Evolutionary conservation across 2,113 vertebrate species (phyloP).

Genomic region (Pycnonotus jocosus): DNA sequence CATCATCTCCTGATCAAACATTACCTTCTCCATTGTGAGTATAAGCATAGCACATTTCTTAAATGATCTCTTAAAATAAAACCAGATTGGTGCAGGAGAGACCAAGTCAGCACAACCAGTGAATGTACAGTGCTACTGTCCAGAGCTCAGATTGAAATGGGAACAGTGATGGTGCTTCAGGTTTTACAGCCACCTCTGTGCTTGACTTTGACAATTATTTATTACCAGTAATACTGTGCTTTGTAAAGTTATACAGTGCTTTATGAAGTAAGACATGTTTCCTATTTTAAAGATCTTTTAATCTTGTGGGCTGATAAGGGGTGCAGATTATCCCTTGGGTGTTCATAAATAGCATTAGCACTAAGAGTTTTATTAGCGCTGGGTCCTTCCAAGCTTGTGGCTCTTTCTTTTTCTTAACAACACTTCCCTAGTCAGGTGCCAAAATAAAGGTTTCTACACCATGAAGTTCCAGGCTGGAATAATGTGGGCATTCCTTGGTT

Average conservation of each 20-base stretch:
- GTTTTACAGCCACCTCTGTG: not conserved
- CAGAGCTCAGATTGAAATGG: not conserved
- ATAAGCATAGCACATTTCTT: not conserved
- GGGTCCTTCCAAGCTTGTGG: not conserved
- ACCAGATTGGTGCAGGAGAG: not conserved
- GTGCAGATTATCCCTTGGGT: constrained; percentile 29
- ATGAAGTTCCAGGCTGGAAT: not conserved
- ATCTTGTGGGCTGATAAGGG: constrained; percentile 29
- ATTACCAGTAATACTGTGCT: not conserved
- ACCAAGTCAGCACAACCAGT: not conserved
- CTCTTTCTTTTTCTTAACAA: not conserved
- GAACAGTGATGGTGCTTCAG: not conserved
- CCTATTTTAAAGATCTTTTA: constrained; percentile 24
- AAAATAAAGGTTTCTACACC: not conserved
- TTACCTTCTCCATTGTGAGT: not conserved
- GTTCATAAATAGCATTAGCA: constrained; percentile 50
- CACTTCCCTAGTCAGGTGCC: not conserved
- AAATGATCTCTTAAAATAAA: not conserved
- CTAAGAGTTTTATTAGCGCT: constrained; percentile 6
- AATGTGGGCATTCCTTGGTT: not conserved
- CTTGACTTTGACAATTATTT: not conserved
- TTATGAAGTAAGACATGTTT: constrained; percentile 9
- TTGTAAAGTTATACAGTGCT: not conserved
- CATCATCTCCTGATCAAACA: not conserved
- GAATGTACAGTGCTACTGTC: not conserved